Base-by-base conservation (phyloP, 2,888 invertebrate species). In the Apodemia mormo region DNA sequence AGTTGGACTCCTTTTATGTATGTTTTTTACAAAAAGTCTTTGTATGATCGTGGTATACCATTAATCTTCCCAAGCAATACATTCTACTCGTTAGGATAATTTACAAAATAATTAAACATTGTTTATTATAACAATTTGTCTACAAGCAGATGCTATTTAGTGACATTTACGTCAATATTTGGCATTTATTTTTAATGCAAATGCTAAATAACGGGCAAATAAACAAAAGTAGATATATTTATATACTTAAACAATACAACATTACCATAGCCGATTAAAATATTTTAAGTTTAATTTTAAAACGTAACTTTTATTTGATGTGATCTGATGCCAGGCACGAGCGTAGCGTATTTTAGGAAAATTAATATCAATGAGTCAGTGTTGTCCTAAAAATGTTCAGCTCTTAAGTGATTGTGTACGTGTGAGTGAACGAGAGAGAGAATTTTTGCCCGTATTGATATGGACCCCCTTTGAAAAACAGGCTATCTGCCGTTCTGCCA, bases 21-120 rank as follows among this genome's bases (percentile, higher is more conserved):
- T 7, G 0, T 40, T 45, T 14, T 45, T 14, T 49, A 12, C 10
- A 9, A 49, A 1, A 49, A 49, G 5, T 4, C 12, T 49, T 4
- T 49, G 8, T 14, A 49, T 49, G 14, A 49, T 4, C 49, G 12
- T 4, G 14, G 12, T 49, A 49, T 49, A 5, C 14, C 49, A 49
- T 49, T 49, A 14, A 49, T 49, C 49, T 49, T 49, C 14, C 49
- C 12, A 49, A 30, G 58, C 33, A 33, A 12, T 61, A 61, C 33
- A 30, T 30, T 1, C 30, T 61, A 9, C 33, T 61, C 30, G 33
- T 61, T 61, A 61, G 33, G 58, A 30, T 61, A 30, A 61, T 61
- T 33, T 61, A 61, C 58, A 61, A 61, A 61, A 61, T 61, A 61
- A 61, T 61, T 61, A 61, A 61, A 61, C 58, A 61, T 61, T 61